A percentile compares a stretch with the other conserved stretches of the same genome.
These are phyloP conservation scores for Neopipo cinnamomea DNA, from an alignment of 2,113 vertebrate genomes.

Conservation along the genomic window DNA sequence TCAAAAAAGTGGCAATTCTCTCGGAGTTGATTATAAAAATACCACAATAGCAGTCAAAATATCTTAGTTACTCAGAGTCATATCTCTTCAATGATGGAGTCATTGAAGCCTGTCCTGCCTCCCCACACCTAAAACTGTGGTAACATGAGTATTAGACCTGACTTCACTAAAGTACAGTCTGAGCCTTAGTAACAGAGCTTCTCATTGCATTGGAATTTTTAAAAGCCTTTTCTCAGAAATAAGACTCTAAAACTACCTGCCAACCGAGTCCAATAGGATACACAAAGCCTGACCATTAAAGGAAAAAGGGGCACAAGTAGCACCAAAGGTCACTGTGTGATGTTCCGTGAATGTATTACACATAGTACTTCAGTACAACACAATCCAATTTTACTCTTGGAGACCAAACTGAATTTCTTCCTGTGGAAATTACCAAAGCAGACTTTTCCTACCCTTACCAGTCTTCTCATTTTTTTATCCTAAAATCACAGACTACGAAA, in stretches of 20 bases:
- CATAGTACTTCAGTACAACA: neutral
- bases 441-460: rapidly evolving
- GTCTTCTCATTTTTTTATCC: neutral
- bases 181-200: neutral
- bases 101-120: neutral
- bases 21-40: neutral
- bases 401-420: neutral
- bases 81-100: neutral
- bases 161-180: neutral
- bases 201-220: neutral
- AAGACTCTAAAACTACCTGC: neutral
- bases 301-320: neutral
- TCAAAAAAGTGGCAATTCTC: neutral
- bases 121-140: neutral
- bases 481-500: neutral
- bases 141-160: neutral
- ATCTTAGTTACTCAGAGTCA: neutral
- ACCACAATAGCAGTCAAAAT: neutral
- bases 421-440: neutral
- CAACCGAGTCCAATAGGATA: neutral
- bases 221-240: neutral
- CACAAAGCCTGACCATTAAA: neutral
- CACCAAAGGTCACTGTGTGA: neutral
- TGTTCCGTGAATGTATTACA: neutral
- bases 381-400: neutral